phyloP scores from a whole-genome alignment of 2,113 vertebrate genomes.

The Hippocampus mohnikei region DNA sequence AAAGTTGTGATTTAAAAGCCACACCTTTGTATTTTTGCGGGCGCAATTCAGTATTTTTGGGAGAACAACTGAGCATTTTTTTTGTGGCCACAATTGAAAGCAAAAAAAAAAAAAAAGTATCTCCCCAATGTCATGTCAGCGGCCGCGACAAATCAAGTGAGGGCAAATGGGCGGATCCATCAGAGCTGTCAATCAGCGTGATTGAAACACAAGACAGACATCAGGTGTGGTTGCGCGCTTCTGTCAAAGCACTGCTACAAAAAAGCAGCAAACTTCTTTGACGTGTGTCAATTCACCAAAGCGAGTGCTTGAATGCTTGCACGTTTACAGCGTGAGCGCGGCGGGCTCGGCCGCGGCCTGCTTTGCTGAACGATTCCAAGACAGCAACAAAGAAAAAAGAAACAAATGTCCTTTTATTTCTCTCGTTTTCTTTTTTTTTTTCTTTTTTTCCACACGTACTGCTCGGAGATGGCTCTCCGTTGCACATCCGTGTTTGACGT shows the following conservation, averaged over 20 bases:
- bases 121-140: background rate
- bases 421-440: slow-evolving; percentile 20
- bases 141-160: slow-evolving; percentile 30
- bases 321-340: slow-evolving; percentile 48
- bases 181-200: background rate
- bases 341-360: slow-evolving; percentile 1
- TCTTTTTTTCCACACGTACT: slow-evolving; percentile 40
- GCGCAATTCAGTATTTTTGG: background rate
- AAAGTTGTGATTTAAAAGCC: background rate
- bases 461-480: slow-evolving; percentile 43
- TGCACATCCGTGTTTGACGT: slow-evolving; percentile 49
- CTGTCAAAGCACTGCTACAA: slow-evolving; percentile 75
- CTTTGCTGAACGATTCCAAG: slow-evolving; percentile 38
- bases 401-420: slow-evolving; percentile 59
- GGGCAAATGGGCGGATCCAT: slow-evolving; percentile 49
- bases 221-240: slow-evolving; percentile 62
- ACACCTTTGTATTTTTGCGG: background rate
- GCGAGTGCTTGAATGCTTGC: slow-evolving; percentile 43
- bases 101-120: too few species aligned
- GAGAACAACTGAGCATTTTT: background rate
- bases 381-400: slow-evolving; percentile 13
- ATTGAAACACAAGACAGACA: slow-evolving; percentile 50
- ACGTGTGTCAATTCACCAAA: slow-evolving; percentile 61
- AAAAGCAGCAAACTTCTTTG: slow-evolving; percentile 66
- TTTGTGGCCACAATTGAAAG: background rate